Percentiles rank a stretch among this genome's conserved stretches.
phyloP scores from a whole-genome alignment of 2,888 invertebrate species.

The Hirtodrosophila trivittata region DNA sequence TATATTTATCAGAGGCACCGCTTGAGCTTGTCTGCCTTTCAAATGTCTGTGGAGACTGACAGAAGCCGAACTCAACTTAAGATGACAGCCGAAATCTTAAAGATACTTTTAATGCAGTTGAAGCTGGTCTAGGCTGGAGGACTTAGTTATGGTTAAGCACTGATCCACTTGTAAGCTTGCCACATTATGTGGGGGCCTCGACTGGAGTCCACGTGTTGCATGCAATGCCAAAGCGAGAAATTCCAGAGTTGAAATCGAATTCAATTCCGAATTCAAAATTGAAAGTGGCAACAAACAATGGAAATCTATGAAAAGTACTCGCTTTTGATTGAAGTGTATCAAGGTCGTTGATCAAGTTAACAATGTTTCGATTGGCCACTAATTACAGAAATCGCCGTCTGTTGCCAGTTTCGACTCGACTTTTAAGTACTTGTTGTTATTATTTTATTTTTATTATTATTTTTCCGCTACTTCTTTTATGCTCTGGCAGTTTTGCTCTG shows the following conservation, averaged over 20 bases:
- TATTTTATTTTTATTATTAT: slow-evolving; percentile 19
- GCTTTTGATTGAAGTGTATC: slow-evolving; percentile 76
- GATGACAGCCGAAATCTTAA: slow-evolving; percentile 24
- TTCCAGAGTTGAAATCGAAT: slow-evolving; percentile 44
- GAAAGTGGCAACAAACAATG: slow-evolving; percentile 57
- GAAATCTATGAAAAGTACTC: slow-evolving; percentile 65
- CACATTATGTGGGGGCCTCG: slow-evolving; percentile 9
- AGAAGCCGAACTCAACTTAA: slow-evolving; percentile 23
- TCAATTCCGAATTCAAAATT: slow-evolving; percentile 42
- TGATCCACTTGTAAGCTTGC: slow-evolving; percentile 11
- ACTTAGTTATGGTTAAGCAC: slow-evolving; percentile 8
- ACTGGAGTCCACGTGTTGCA: slow-evolving; percentile 48
- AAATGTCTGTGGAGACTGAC: no score
- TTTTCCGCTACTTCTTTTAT: slow-evolving; percentile 38
- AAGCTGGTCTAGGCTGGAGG: background rate
- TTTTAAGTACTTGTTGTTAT: slow-evolving; percentile 58
- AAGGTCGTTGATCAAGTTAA: slow-evolving; percentile 59
- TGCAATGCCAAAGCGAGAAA: slow-evolving; percentile 62
- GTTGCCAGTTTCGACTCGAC: slow-evolving; percentile 48
- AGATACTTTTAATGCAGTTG: slow-evolving; percentile 18
- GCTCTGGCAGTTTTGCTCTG: slow-evolving; percentile 64
- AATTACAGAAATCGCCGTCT: slow-evolving; percentile 65
- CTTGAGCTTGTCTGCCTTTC: background rate
- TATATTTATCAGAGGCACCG: no score
- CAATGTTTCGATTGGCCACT: slow-evolving; percentile 62